A percentile compares a stretch with the other conserved stretches of the same genome.
phyloP scores from a whole-genome alignment of 2,797 vertebrate genomes.

The Falco columbarius region DNA sequence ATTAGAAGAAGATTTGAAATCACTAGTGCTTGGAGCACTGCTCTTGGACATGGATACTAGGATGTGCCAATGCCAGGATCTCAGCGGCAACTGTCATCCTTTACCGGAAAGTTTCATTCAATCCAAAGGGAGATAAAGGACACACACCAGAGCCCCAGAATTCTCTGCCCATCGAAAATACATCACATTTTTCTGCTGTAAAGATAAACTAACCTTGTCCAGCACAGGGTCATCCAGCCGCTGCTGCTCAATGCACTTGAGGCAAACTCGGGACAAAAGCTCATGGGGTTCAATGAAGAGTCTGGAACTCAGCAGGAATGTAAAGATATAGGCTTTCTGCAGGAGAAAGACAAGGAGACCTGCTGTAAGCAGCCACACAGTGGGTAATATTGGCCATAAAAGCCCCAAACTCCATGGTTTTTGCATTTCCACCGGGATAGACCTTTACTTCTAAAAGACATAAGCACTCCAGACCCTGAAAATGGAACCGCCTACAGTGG shows the following conservation, averaged over 20 bases:
- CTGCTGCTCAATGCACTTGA: conserved; percentile 93
- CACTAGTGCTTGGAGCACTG: not conserved
- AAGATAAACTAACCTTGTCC: conserved; percentile 85
- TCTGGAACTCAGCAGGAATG: conserved; percentile 93
- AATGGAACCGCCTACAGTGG: not conserved
- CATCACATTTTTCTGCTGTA: not conserved
- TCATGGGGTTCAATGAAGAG: conserved; percentile 94
- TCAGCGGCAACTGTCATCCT: not conserved
- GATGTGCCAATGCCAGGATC: not conserved
- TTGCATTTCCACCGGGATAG: not conserved
- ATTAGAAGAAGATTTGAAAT: conserved; percentile 31
- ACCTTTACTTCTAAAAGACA: not conserved
- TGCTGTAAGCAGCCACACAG: not conserved
- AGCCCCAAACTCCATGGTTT: not conserved
- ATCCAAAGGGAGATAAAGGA: not conserved
- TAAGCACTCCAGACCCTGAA: not conserved
- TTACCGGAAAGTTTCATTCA: not conserved
- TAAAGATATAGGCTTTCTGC: conserved; percentile 94
- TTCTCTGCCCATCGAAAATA: not conserved
- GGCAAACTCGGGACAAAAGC: conserved; percentile 91
- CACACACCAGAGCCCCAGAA: not conserved
- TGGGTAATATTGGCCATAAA: not conserved
- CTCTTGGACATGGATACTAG: not conserved
- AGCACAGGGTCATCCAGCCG: conserved; percentile 89
- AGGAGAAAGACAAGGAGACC: not conserved